A percentile compares a stretch with the other conserved stretches of the same genome.
phyloP scores from a whole-genome alignment of 2,113 vertebrate species.

The Ramphastos sulfuratus region DNA sequence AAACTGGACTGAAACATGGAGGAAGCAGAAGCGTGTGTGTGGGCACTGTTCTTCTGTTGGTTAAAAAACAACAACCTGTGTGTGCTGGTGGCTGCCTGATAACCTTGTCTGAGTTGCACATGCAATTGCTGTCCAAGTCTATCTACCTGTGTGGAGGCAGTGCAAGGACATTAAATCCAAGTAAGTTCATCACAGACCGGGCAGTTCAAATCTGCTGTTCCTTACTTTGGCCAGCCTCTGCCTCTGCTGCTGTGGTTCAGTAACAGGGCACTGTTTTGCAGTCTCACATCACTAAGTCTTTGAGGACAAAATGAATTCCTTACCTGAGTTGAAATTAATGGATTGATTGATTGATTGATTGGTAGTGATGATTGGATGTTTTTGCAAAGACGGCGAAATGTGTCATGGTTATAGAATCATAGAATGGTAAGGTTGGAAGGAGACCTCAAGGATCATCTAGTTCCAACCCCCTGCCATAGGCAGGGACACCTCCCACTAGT shows the following conservation, averaged over 20 bases:
- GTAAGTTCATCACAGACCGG: neutral
- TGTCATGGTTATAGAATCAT: neutral
- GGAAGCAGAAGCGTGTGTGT: neutral
- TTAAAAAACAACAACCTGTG: neutral
- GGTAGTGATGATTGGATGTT: neutral
- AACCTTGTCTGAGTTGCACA: neutral
- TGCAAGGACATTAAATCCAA: neutral
- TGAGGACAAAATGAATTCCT: constrained; percentile 1
- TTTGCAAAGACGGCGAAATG: neutral
- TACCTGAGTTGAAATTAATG: neutral
- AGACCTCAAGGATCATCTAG: too few species aligned
- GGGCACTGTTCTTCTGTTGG: neutral
- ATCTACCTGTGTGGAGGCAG: neutral
- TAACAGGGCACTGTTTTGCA: neutral
- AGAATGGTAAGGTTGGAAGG: too few species aligned
- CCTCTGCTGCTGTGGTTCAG: constrained; percentile 11
- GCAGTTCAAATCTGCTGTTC: neutral
- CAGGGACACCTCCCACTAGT: too few species aligned
- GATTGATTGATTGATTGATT: neutral
- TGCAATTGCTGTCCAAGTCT: neutral
- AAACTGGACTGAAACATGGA: neutral
- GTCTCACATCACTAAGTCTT: neutral
- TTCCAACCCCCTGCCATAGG: too few species aligned
- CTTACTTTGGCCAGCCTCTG: neutral
- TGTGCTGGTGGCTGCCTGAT: neutral